Evolutionary conservation across 2,888 invertebrate species (phyloP), one percentile per base, ranked within the genome.

Genomic region (Napeogenes inachia): DNA sequence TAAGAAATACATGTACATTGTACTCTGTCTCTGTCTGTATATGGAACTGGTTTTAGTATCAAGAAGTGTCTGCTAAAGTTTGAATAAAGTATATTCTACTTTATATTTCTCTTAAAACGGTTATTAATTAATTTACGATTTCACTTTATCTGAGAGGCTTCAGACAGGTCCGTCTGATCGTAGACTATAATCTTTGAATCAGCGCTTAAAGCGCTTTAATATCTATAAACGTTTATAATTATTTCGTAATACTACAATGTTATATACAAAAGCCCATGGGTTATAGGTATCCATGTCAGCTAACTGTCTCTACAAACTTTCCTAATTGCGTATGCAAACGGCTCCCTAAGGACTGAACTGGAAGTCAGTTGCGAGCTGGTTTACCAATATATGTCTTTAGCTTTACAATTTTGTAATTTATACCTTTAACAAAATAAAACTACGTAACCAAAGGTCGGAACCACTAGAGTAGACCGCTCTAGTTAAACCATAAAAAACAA

Each of bases 401-500:
- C 21, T 21, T 46, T 4, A 46, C 38, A 13, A 13, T 10, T 47
- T 47, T 6, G n/a, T 47, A 47, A 13, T 21, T 21, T 47, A 21
- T 47, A 13, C 21, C 8, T 21, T 21, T 21, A 21, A 21, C 21
- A 21, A 21, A 21, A 21, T 21, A 21, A 21, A 21, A 21, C 21
- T 21, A 21, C 21, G 21, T 21, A 21, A 21, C 21, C 21, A 21
- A 47, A 47, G 4, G 21, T 21, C 13, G 5, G 4, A 50, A 50
- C 30, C 10, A 50, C 21, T 21, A 50, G 10, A 50, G 2, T 6
- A 56, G 54, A 47, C 13, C 61, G 60, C 58, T 62, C 64, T 64
- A 66, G 60, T 64, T 64, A 42, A 42, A 63, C 59, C 53, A 64
- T 59, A 69, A 73, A 72, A 72, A 74, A 68, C 64, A 59, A 64